These are phyloP conservation scores for Ursus arctos DNA, from an alignment of 2,113 vertebrate species.

Conservation along the genomic window DNA sequence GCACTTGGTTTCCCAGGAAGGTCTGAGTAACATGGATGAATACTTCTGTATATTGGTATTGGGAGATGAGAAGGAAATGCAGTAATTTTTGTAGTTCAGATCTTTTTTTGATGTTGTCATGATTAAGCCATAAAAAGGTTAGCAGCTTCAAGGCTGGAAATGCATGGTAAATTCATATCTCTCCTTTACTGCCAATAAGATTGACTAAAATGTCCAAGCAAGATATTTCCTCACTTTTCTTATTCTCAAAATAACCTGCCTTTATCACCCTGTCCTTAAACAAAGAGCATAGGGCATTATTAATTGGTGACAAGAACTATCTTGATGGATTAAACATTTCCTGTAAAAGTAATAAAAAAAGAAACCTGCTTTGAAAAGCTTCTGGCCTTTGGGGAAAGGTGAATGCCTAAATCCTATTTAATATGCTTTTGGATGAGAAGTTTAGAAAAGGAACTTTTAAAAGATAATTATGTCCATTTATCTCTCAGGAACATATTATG, in stretches of 20 bases:
- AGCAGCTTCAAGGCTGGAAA: conserved; percentile 7
- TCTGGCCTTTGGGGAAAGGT: background rate
- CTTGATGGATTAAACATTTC: conserved; percentile 21
- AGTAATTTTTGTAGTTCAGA: conserved; percentile 28
- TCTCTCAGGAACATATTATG: background rate
- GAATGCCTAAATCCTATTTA: background rate
- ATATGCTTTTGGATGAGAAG: conserved; percentile 43
- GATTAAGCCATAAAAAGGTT: conserved; percentile 27
- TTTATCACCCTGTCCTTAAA: background rate
- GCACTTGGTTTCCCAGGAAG: conserved; percentile 61
- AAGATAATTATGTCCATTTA: background rate
- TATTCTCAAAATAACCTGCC: background rate
- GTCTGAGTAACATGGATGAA: conserved; percentile 36
- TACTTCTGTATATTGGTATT: background rate
- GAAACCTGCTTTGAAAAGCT: conserved; percentile 17
- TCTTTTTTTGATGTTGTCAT: conserved; percentile 1
- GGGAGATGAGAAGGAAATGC: conserved; percentile 4
- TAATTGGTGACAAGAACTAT: background rate
- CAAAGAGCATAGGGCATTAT: background rate
- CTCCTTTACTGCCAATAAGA: conserved; percentile 14
- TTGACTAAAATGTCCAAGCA: conserved; percentile 37
- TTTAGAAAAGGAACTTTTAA: background rate
- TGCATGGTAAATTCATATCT: conserved; percentile 19
- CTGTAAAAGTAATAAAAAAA: conserved; percentile 10
- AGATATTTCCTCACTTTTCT: conserved; percentile 38